Base-by-base conservation (phyloP, 2,888 invertebrate species). In the Hololepta plana region DNA sequence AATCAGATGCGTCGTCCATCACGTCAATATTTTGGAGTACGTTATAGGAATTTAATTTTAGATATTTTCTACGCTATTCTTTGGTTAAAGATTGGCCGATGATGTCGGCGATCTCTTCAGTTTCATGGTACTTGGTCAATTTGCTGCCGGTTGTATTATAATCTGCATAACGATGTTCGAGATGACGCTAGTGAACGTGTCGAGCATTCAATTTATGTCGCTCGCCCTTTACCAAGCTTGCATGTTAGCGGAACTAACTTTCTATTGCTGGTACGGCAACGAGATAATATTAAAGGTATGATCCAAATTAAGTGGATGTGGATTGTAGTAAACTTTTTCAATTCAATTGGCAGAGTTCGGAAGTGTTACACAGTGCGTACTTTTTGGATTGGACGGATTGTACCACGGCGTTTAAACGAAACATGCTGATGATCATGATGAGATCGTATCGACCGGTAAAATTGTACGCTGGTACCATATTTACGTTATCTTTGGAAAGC, bases 201-300 rank as follows among this genome's bases (percentile, higher is more conserved):
- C 32, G 3, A 44, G 42, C 20, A 12, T 43, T 7, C 35, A 42
- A 27, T 44, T 64, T 31, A 51, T 58, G 2, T 63, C 64, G 6
- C 60, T 62, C 55, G 43, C 52, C 2, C 46, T 63, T 8, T 67
- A 64, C 44, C 58, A 62, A 30, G 41, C 44, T 23, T 66, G 65
- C 40, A 64, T 67, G 42, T 45, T 66, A 10, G 51, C 59, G 5
- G 62, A 67, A 45, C 47, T 67, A 36, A 60, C 60, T 34, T 45
- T 66, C 2, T 64, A 62, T 42, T 67, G 67, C 42, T 65, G 59
- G 49, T 63, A 56, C 37, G 67, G 67, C 5, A 66, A 66, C 39
- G 62, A 64, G 41, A 55, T 66, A 3, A 55, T 59, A 1, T 45
- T 58, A 3, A 58, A 64, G 57, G 67, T 65, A 42, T n/a, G n/a